Conservation (phyloP, 2,888 invertebrate genomes). For the Acrobasis repandana region DNA sequence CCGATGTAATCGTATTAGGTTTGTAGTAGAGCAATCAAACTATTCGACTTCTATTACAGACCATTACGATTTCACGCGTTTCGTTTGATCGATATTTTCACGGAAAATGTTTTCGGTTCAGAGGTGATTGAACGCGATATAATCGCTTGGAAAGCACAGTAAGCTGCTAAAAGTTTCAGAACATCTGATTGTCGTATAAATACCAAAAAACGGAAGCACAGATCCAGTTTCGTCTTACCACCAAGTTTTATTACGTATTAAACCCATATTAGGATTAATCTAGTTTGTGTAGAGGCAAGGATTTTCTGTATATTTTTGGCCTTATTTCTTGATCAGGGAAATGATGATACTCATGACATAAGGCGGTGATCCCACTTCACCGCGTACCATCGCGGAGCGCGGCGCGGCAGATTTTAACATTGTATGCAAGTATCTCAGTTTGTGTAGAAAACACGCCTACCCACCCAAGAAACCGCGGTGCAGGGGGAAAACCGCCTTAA, state of each 20-base stretch:
- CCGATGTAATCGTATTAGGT: conserved; percentile 11
- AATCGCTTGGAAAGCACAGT: conserved; percentile 1
- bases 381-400: no score
- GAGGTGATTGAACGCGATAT: conserved; percentile 20
- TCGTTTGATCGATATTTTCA: conserved; percentile 19
- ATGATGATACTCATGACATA: no score
- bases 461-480: no score
- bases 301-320: not conserved
- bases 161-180: conserved; percentile 15
- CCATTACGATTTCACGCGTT: conserved; percentile 17
- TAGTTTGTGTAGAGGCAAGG: not conserved
- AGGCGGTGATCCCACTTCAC: no score
- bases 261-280: not conserved
- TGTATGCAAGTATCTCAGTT: no score
- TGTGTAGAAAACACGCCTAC: no score
- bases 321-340: not conserved
- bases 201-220: conserved; percentile 14
- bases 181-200: conserved; percentile 9
- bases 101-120: conserved; percentile 23
- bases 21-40: conserved; percentile 15
- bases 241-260: conserved; percentile 13
- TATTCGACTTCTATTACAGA: conserved; percentile 10
- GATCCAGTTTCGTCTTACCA: not conserved
- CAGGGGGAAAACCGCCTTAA: no score
- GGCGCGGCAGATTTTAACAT: no score